Evolutionary conservation across 2,888 invertebrate genomes (phyloP), one percentile per base, ranked within the genome.

Genomic region (Encarsia formosa): DNA sequence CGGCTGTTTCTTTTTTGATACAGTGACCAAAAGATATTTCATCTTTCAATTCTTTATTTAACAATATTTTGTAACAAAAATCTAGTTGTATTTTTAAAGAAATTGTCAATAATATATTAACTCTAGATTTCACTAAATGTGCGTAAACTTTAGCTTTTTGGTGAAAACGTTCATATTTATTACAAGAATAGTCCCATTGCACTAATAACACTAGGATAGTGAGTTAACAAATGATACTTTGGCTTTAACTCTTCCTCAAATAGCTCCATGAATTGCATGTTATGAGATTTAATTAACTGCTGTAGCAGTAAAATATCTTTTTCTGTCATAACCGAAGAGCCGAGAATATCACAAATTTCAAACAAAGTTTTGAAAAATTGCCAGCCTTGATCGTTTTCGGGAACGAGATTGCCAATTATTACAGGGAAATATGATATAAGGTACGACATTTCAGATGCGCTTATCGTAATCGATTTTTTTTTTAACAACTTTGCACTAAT

Each of bases 381-480:
- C 52, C 47, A 56, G 5, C 31, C 47, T 13, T 39, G 26, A 53
- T 50, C 38, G 9, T 53, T 44, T 15, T 38, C 24, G 11, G 49
- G 49, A 20, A 56, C 23, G 13, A 49, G 40, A 54, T 57, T 51
- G 29, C 53, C 53, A 32, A 57, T 43, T 18, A 57, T 47, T 19
- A 54, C 41, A 4, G 2, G 39, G 22, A 65, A 65, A 56, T 63
- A 61, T 41, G 59, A 54, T 11, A 60, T 52, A 29, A 63, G 58
- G 47, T 49, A 55, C 35, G 59, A 54, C 65, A 65, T 66, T 63
- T 66, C 64, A 19, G 63, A 50, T 34, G 64, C 61, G 15, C 64
- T 65, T 16, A 61, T 51, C n/a, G 61, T 59, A 18, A 65, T 3
- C n/a, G 26, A 29, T 8, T 13, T 31, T 3, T 41, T 26, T 18